Evolutionary conservation across 2,797 vertebrate genomes (phyloP).

Genomic region (Rhynchotus rufescens): DNA sequence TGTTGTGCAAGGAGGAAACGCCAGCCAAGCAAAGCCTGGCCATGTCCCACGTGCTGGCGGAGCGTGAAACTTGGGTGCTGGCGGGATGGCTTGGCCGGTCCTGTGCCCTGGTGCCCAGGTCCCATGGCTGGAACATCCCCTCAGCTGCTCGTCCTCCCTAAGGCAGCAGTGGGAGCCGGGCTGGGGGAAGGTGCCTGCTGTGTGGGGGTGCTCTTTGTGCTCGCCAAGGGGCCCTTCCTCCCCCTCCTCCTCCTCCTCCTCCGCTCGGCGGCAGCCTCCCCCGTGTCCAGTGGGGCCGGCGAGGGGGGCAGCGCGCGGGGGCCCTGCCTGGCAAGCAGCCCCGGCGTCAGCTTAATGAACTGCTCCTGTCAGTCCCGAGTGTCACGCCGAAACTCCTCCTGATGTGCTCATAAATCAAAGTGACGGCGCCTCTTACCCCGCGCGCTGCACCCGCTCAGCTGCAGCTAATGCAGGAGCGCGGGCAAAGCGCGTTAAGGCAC

Average conservation of each 20-base stretch:
- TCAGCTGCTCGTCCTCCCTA: not conserved
- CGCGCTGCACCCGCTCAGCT: conserved; percentile 92
- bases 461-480: conserved; percentile 89
- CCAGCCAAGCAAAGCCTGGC: not conserved
- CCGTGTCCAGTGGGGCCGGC: not conserved
- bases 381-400: conserved; percentile 92
- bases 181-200: not conserved
- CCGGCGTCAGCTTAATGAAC: conserved; percentile 92
- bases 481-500: conserved; percentile 48
- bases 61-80: accelerated
- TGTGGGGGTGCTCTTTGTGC: not conserved
- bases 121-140: accelerated
- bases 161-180: not conserved
- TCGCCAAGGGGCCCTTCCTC: not conserved
- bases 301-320: not conserved
- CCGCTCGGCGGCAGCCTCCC: not conserved
- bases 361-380: conserved; percentile 89
- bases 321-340: conserved; percentile 74
- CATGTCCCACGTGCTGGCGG: not conserved
- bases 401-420: conserved; percentile 98
- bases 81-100: not conserved
- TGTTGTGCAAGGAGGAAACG: not conserved
- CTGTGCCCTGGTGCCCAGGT: not conserved
- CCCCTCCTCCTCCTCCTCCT: not conserved
- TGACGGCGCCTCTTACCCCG: conserved; percentile 91